Percentiles rank a stretch among this genome's conserved stretches.
These are phyloP conservation scores for Takifugu rubripes DNA, from an alignment of 2,797 vertebrate genomes.

Conservation along the genomic window DNA sequence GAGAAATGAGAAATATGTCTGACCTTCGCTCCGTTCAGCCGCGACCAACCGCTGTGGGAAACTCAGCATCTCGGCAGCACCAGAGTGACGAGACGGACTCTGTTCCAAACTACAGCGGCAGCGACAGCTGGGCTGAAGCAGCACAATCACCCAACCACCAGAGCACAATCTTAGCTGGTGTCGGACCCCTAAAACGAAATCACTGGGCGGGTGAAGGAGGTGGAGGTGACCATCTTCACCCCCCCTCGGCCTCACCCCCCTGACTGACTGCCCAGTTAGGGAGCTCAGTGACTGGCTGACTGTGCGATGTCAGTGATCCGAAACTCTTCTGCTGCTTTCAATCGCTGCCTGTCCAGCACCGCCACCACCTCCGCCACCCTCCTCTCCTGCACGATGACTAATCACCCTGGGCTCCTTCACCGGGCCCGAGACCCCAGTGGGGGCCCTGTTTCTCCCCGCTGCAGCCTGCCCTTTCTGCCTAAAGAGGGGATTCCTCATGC, in stretches of 20 bases:
- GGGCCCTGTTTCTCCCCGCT: conserved; percentile 22
- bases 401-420: conserved; percentile 53
- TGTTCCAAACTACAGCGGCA: conserved; percentile 20
- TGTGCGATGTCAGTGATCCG: conserved; percentile 72
- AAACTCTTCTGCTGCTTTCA: conserved; percentile 68
- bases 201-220: conserved; percentile 10
- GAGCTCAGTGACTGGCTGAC: conserved; percentile 69
- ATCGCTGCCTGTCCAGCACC: conserved; percentile 43
- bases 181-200: conserved; percentile 22
- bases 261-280: conserved; percentile 44
- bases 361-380: conserved; percentile 43
- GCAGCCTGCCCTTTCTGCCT: conserved; percentile 50
- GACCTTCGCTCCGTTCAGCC: conserved; percentile 25
- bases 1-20: conserved; percentile 51
- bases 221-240: conserved; percentile 8
- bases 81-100: conserved; percentile 41
- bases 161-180: conserved; percentile 46
- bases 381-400: conserved; percentile 58
- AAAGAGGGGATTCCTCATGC: conserved; percentile 60
- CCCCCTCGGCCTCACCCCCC: conserved; percentile 6
- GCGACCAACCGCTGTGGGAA: conserved; percentile 58
- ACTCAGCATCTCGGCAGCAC: conserved; percentile 59
- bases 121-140: conserved; percentile 11
- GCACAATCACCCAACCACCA: background rate
- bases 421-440: conserved; percentile 21